phyloP scores from a whole-genome alignment of 2,888 invertebrate species.

The Megamerina dolium region DNA sequence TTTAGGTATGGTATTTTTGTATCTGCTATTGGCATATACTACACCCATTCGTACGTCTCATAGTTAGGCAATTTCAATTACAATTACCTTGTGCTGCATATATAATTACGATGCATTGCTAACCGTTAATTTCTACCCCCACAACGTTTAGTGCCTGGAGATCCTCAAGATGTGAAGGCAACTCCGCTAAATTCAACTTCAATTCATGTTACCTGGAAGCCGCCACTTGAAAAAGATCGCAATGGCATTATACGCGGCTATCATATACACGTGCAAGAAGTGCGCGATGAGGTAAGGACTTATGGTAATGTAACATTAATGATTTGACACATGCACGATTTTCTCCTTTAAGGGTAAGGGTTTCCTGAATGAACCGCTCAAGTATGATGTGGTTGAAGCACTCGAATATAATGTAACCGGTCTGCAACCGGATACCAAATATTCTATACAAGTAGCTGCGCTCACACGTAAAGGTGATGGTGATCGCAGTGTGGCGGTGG shows the following conservation, averaged over 20 bases:
- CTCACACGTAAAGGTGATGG: constrained; percentile 96
- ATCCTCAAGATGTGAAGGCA: constrained; percentile 88
- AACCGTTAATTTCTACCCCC: constrained; percentile 6
- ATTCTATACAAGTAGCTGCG: constrained; percentile 91
- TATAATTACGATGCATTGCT: too few species aligned
- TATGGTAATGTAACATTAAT: constrained; percentile 2
- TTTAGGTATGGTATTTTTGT: too few species aligned
- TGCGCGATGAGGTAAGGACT: constrained; percentile 68
- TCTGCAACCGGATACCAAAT: constrained; percentile 91
- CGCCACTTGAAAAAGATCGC: constrained; percentile 83
- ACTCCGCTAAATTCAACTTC: constrained; percentile 92
- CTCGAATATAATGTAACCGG: constrained; percentile 79
- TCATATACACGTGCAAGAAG: constrained; percentile 91
- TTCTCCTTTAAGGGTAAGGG: constrained; percentile 50
- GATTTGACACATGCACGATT: not conserved
- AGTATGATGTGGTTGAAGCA: constrained; percentile 79
- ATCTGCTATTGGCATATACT: too few species aligned
- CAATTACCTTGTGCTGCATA: too few species aligned
- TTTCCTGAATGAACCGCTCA: constrained; percentile 79
- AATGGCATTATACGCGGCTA: constrained; percentile 96
- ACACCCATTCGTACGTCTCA: too few species aligned
- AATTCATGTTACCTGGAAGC: constrained; percentile 90
- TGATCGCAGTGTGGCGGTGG: constrained; percentile 77
- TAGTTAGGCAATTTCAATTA: too few species aligned
- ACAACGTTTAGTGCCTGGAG: constrained; percentile 79